Percentiles rank a stretch among this genome's conserved stretches.
phyloP scores from a whole-genome alignment of 2,797 vertebrate genomes.

The Pseudotriccus pelzelni region DNA sequence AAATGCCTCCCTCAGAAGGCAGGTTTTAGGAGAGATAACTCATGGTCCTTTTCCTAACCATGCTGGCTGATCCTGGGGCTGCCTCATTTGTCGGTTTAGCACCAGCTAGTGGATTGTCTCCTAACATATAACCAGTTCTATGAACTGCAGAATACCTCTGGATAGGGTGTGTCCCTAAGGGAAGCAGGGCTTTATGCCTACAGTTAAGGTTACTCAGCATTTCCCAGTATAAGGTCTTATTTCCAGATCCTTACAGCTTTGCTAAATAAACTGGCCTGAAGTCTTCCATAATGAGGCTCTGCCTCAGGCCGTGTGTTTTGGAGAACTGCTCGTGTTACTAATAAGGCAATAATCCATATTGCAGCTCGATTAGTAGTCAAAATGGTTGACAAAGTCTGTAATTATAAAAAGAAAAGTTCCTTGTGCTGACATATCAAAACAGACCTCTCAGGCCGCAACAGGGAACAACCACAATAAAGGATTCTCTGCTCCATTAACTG shows the following conservation, averaged over 20 bases:
- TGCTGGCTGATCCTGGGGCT: background rate
- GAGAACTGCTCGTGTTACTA: conserved; percentile 1
- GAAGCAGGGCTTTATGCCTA: background rate
- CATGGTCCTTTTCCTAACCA: background rate
- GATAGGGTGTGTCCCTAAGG: background rate
- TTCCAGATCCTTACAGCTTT: conserved; percentile 25
- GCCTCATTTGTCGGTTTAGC: background rate
- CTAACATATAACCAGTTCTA: background rate
- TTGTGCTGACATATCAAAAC: conserved; percentile 39
- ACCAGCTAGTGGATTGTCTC: background rate
- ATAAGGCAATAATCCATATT: conserved; percentile 45
- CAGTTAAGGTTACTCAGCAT: background rate
- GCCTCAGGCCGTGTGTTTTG: conserved; percentile 43
- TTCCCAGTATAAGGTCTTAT: background rate
- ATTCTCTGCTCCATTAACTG: background rate
- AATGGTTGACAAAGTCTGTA: conserved; percentile 43
- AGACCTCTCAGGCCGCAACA: background rate
- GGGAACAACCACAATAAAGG: background rate
- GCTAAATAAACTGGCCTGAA: conserved; percentile 35
- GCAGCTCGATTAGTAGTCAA: conserved; percentile 51
- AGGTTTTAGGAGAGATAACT: background rate
- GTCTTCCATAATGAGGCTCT: conserved; percentile 1
- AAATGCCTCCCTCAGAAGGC: background rate
- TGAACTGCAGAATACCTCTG: background rate
- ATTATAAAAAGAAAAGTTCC: conserved; percentile 32